Percentiles rank a stretch among this genome's conserved stretches.
phyloP scores from a whole-genome alignment of 2,888 invertebrate species.

The Drymonia ruficornis region DNA sequence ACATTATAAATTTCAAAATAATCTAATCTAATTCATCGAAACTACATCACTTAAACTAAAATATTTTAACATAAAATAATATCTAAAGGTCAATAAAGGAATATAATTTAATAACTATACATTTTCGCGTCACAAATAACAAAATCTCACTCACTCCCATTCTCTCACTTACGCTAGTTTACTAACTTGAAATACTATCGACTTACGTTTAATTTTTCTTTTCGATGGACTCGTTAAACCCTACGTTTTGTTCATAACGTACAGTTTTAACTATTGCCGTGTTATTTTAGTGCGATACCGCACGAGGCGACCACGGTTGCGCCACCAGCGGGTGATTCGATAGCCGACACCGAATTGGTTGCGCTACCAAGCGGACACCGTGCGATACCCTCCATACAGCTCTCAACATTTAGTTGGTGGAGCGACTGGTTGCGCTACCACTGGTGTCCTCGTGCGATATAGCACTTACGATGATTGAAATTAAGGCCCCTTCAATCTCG shows the following conservation, averaged over 20 bases:
- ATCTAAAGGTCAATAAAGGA: conserved; percentile 58
- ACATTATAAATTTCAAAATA: neutral
- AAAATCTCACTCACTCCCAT: conserved; percentile 54
- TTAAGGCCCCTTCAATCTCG: conserved; percentile 70
- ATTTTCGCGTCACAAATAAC: conserved; percentile 56
- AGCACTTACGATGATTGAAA: conserved; percentile 51
- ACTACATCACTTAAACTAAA: conserved; percentile 44
- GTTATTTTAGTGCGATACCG: too few relatives aligned
- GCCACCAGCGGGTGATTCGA: too few relatives aligned
- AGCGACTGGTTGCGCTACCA: too few relatives aligned
- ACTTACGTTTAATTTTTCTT: conserved; percentile 38
- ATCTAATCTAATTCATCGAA: neutral
- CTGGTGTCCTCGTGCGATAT: too few relatives aligned
- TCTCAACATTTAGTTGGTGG: too few relatives aligned
- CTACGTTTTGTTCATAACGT: conserved; percentile 47
- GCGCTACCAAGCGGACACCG: too few relatives aligned
- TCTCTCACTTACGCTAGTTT: conserved; percentile 48
- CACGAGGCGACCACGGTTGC: too few relatives aligned
- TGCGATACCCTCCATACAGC: too few relatives aligned
- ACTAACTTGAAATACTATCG: conserved; percentile 50
- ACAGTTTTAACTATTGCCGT: conserved; percentile 45
- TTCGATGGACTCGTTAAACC: conserved; percentile 48
- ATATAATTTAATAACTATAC: conserved; percentile 68
- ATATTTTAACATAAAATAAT: conserved; percentile 48
- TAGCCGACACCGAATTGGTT: too few relatives aligned